Base-by-base conservation (phyloP, 2,797 vertebrate species). In the Paguma larvata region DNA sequence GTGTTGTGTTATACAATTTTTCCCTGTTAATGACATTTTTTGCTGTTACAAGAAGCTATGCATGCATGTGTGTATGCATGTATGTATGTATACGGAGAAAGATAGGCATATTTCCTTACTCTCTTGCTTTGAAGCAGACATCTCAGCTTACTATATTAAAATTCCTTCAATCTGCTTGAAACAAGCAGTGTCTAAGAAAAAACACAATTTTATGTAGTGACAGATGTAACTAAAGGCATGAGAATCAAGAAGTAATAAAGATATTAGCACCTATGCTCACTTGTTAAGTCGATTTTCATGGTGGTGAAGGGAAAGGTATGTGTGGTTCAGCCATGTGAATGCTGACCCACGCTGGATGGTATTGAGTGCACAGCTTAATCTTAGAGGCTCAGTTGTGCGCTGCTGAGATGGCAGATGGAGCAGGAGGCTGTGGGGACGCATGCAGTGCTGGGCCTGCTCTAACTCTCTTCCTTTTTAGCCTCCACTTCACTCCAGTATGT, bases 221-320 rank as follows among this genome's bases (percentile, higher is more conserved):
- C 65, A 73, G 4, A 53, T 68, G 27, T 63, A 73, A 56, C 32
- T 79, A 30, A 68, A 10, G 21, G 5, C 56, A 56, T 27, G 38
- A 32, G 62, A 84, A 84, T 34, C 30, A 41, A 68, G 51, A 77
- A 77, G n/a, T 85, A 87, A 56, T 62, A 73, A 73, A 48, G 46
- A 7, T 41, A 67, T 48, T 44, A 89, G 27, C 21, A 80, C 32
- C 32, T 85, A 63, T 83, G 46, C 11, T 90, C 38, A 41, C 48
- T 83, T 78, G 8, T 68, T 83, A 87, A 89, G 87, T 80, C 86
- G 21, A 70, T 78, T 92, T 84, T 90, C 70, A 25, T 34, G 32
- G 46, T 48, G 23, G 27, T n/a, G 6, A 94, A 62, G 32, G 53
- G 1, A 68, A 72, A 95, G 3, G 7, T 15, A n/a, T 41, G 15